These are phyloP conservation scores for Diplazon laetatorius DNA, from an alignment of 2,888 invertebrate species.

Conservation along the genomic window DNA sequence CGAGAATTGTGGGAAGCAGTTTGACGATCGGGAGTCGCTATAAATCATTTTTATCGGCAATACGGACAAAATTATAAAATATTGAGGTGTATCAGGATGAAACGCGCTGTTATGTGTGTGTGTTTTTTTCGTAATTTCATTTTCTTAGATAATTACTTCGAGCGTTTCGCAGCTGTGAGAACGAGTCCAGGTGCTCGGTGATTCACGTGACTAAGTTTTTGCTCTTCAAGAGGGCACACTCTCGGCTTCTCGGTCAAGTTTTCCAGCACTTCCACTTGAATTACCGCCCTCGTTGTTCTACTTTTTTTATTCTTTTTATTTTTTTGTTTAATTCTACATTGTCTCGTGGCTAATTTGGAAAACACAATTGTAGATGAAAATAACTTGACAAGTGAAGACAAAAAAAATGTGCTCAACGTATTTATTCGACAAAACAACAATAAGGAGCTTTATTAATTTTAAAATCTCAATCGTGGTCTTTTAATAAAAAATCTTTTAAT, in stretches of 20 bases:
- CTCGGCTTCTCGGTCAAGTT: conserved; percentile 33
- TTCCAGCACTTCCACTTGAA: conserved; percentile 34
- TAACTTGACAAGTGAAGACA: too few species aligned
- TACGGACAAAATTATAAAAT: not conserved
- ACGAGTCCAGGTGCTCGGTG: not conserved
- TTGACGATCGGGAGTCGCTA: conserved; percentile 13
- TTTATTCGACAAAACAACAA: too few species aligned
- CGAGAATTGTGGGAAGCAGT: too few species aligned
- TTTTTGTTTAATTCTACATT: not conserved
- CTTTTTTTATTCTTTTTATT: conserved; percentile 19
- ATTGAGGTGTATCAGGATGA: not conserved
- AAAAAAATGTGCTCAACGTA: too few species aligned
- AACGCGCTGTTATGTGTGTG: too few species aligned
- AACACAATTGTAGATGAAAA: not conserved
- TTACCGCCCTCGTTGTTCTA: conserved; percentile 36
- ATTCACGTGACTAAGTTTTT: conserved; percentile 30
- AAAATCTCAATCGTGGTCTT: too few species aligned
- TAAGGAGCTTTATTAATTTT: too few species aligned
- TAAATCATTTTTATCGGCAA: conserved; percentile 16
- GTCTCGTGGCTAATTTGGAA: not conserved
- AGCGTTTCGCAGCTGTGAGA: not conserved
- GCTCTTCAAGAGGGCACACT: not conserved
- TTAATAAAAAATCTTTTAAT: too few species aligned
- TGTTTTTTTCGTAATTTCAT: too few species aligned
- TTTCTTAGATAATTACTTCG: conserved; percentile 46